A percentile compares a stretch with the other conserved stretches of the same genome.
phyloP scores from a whole-genome alignment of 1,140 invertebrate genomes.

The Drosophila biarmipes region DNA sequence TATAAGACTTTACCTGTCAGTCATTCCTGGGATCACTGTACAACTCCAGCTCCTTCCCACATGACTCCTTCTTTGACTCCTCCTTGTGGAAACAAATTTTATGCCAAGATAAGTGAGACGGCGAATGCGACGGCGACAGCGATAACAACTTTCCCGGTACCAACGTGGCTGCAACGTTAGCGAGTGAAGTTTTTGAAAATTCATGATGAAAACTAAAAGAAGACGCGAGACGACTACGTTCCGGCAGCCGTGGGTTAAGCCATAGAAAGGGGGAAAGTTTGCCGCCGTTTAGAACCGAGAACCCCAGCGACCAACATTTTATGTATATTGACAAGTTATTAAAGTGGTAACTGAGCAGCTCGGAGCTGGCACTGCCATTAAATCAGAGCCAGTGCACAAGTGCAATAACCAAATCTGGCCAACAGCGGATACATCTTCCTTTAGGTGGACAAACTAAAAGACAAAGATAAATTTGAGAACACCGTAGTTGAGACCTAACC shows the following conservation, averaged over 20 bases:
- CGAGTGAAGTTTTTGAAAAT: constrained; percentile 70
- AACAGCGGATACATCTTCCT: constrained; percentile 18
- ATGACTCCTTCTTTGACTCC: not conserved
- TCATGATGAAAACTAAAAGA: constrained; percentile 82
- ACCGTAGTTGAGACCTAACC: constrained; percentile 20
- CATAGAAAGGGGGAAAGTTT: constrained; percentile 33
- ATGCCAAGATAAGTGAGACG: constrained; percentile 75
- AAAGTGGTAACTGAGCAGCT: constrained; percentile 65
- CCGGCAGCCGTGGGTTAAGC: constrained; percentile 27
- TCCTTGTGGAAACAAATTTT: constrained; percentile 75
- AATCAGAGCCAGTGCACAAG: constrained; percentile 55
- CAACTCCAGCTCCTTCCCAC: not conserved
- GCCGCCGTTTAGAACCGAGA: constrained; percentile 28
- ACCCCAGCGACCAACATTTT: constrained; percentile 37
- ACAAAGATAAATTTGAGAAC: constrained; percentile 26
- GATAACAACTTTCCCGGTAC: constrained; percentile 57
- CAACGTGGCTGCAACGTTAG: constrained; percentile 60
- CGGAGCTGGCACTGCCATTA: constrained; percentile 42
- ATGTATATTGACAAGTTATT: constrained; percentile 75
- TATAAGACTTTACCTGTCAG: not conserved
- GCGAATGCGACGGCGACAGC: constrained; percentile 47
- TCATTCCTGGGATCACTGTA: constrained; percentile 9
- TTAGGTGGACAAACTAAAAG: constrained; percentile 18
- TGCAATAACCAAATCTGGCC: constrained; percentile 15
- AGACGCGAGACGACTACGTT: constrained; percentile 41